Base-by-base conservation (phyloP, 2,113 vertebrate species). In the Siniperca knerii region DNA sequence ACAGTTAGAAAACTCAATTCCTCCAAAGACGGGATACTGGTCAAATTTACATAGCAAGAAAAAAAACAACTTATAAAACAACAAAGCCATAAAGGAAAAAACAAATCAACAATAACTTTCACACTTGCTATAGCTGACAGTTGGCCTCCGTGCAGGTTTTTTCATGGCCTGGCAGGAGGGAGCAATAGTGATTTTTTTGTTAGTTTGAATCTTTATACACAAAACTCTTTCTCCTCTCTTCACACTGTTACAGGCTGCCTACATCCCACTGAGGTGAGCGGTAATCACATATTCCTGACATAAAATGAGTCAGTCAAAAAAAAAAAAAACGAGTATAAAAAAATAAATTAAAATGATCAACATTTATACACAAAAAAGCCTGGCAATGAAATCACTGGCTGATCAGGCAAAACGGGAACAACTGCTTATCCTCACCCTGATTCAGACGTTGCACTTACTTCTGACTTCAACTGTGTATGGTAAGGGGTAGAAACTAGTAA, bases 291-390 rank as follows among this genome's bases (percentile, higher is more conserved):
- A 68, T 48, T 75, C 48, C 44, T 75, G 61, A 60, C 62, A 83
- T 87, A 91, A 93, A 94, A 92, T 62, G 64, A 90, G 88, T 93
- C 80, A 62, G 75, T 82, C 88, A 79, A 88, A 90, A 90, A 90
- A 29, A 29, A 29, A 29, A 29, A 29, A 29, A 1, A 29, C 1
- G 29, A 29, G 93, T 95, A 95, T 93, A 96, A 95, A 94, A 94
- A 96, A 96, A 96, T 96, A 96, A 96, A 95, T 96, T 94, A 96
- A 94, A 95, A 96, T 85, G 61, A 95, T 91, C 81, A 84, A 89
- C 88, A 91, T 93, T 87, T 83, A 75, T 73, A 94, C 88, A 93
- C 73, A 81, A 72, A 87, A 46, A 25, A 68, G 35, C 69, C 55
- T 6, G 46, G 9, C 20, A 40, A 57, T 44, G 18, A 83, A 60